Evolutionary conservation across 2,113 vertebrate genomes (phyloP), one percentile per base, ranked within the genome.

Genomic region (Atractosteus spatula): DNA sequence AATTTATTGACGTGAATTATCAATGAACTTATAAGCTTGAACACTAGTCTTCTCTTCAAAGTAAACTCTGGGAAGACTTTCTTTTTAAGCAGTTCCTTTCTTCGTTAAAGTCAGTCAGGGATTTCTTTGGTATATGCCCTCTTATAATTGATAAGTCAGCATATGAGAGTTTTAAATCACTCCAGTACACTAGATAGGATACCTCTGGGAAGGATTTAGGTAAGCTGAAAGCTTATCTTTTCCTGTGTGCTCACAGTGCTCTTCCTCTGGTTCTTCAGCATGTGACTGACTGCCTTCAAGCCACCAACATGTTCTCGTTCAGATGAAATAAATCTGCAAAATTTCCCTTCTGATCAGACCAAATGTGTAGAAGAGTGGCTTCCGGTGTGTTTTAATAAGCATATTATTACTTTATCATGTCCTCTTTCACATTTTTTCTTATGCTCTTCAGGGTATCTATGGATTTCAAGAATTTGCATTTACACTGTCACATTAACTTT

Each of bases 61-160:
- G 13, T n/a, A 64, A 64, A 64, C 41, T 64, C 62, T 16, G 17
- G 62, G 5, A 3, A 64, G 8, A 64, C 62, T 64, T 64, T 64
- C 13, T 41, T 41, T 55, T 41, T 64, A 64, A 64, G 62, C 62
- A 64, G 14, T 64, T 64, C 62, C 41, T 64, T 16, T 13, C 62
- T 64, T 42, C 7, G 62, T 17, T 29, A 5, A 7, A 17, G 62
- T 64, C 41, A 16, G 14, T 64, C 14, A 64, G 62, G 62, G 62
- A 64, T 64, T 64, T 64, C 62, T 64, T 64, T 64, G 41, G 62
- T 64, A 64, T n/a, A 16, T 64, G 62, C 62, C 17, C 62, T 64
- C 17, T 64, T 41, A 64, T 64, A 64, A 64, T 64, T 64, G 62
- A 64, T 64, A 64, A 64, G 62, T 64, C 62, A 64, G 62, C 62